Evolutionary conservation across 2,888 invertebrate species (phyloP).

Genomic region (Phengaris arion): DNA sequence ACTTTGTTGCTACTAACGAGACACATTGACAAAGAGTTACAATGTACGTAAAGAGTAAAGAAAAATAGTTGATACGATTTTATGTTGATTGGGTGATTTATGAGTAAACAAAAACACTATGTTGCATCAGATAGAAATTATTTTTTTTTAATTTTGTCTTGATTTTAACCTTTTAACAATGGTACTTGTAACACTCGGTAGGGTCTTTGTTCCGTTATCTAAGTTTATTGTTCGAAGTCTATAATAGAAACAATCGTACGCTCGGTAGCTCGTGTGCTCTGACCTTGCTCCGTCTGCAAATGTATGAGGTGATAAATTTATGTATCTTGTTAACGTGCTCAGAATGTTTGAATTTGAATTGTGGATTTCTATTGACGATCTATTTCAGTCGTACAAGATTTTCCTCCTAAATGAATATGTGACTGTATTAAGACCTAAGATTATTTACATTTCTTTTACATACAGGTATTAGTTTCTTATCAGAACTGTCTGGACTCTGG

Average conservation of each 20-base stretch:
- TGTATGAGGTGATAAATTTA: conserved; percentile 25
- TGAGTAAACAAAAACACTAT: neutral
- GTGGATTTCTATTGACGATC: neutral
- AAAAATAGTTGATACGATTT: neutral
- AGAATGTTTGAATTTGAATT: neutral
- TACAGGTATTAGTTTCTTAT: neutral
- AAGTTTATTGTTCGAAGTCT: conserved; percentile 32
- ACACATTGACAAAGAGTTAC: neutral
- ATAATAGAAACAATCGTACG: conserved; percentile 12
- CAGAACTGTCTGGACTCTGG: neutral
- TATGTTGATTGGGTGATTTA: neutral
- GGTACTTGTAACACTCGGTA: conserved; percentile 1
- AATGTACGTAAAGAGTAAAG: neutral
- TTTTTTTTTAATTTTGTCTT: neutral
- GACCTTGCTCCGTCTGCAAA: conserved; percentile 23
- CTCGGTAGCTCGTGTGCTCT: conserved; percentile 17
- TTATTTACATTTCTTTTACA: neutral
- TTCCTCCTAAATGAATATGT: neutral
- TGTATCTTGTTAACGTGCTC: conserved; percentile 3
- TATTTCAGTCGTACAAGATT: neutral
- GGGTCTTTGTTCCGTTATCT: conserved; percentile 39
- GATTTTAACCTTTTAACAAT: neutral
- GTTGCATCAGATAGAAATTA: conserved; percentile 14
- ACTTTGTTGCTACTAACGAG: conserved; percentile 14
- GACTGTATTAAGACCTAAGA: neutral